Conservation (phyloP, 2,797 vertebrate species). For the Channallabes apus region DNA sequence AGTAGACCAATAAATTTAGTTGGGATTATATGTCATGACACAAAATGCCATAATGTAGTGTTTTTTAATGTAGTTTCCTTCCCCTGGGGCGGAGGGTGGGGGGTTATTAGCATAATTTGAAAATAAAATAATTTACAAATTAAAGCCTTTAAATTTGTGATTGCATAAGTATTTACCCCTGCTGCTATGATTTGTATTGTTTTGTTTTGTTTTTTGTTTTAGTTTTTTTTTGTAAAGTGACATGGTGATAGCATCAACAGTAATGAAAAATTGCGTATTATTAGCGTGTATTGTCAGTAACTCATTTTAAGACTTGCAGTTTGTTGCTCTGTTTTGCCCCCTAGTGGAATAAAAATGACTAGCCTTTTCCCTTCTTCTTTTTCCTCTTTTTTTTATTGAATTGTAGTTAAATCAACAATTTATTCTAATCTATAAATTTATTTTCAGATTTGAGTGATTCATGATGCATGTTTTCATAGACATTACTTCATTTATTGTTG, state of each 20-base stretch:
- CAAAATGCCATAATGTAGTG: neutral
- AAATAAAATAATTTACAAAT: neutral
- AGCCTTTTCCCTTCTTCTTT: neutral
- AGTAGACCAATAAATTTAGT: neutral
- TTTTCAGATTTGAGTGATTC: neutral
- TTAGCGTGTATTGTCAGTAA: neutral
- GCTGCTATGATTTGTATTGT: neutral
- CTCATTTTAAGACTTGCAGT: neutral
- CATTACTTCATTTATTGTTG: neutral
- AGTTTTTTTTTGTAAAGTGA: neutral
- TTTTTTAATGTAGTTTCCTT: neutral
- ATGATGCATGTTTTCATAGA: neutral
- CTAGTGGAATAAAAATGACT: neutral
- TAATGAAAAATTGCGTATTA: neutral
- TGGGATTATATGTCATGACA: neutral
- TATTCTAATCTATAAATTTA: neutral
- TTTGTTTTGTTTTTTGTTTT: too few relatives aligned
- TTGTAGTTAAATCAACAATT: neutral
- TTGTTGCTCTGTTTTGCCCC: slow-evolving; percentile 7
- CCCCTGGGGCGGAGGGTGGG: neutral
- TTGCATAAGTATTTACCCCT: neutral
- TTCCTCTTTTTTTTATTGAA: neutral
- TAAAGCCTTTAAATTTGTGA: neutral
- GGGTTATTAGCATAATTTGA: neutral
- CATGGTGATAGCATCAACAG: neutral